phyloP scores from a whole-genome alignment of 1,140 invertebrate genomes.

The Papilio aristodemus region DNA sequence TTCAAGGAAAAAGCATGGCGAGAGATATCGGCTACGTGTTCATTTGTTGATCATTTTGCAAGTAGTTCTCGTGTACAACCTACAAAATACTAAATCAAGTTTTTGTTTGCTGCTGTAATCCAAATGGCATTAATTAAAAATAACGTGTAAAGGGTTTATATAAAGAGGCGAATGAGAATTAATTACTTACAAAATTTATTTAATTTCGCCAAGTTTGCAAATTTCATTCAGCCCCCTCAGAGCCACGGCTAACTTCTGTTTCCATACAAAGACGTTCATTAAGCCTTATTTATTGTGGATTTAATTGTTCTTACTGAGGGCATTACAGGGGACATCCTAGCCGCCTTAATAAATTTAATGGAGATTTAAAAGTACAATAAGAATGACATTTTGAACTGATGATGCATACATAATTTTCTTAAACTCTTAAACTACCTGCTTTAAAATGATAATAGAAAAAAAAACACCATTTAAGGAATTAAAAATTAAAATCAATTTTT shows the following conservation, averaged over 20 bases:
- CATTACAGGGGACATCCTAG: slow-evolving; percentile 18
- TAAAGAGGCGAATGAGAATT: slow-evolving; percentile 28
- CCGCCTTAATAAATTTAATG: slow-evolving; percentile 30
- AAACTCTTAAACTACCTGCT: neutral
- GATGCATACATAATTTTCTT: neutral
- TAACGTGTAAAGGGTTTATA: slow-evolving; percentile 24
- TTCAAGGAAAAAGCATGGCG: no score
- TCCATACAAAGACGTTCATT: slow-evolving; percentile 32
- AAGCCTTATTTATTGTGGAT: slow-evolving; percentile 31
- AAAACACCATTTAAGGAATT: neutral
- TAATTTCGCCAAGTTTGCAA: slow-evolving; percentile 29
- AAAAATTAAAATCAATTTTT: neutral
- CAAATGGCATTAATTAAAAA: neutral
- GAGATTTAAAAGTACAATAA: slow-evolving; percentile 18
- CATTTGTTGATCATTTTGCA: no score
- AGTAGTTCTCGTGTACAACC: no score
- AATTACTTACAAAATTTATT: slow-evolving; percentile 26
- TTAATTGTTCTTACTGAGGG: slow-evolving; percentile 28
- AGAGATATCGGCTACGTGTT: no score
- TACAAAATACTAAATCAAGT: no score
- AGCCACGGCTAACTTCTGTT: slow-evolving; percentile 33
- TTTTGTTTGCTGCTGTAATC: neutral
- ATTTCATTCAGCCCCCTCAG: slow-evolving; percentile 22
- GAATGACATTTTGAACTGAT: neutral
- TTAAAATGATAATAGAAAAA: neutral